Evolutionary conservation across 2,113 vertebrate species (phyloP).

Genomic region (Riparia riparia): DNA sequence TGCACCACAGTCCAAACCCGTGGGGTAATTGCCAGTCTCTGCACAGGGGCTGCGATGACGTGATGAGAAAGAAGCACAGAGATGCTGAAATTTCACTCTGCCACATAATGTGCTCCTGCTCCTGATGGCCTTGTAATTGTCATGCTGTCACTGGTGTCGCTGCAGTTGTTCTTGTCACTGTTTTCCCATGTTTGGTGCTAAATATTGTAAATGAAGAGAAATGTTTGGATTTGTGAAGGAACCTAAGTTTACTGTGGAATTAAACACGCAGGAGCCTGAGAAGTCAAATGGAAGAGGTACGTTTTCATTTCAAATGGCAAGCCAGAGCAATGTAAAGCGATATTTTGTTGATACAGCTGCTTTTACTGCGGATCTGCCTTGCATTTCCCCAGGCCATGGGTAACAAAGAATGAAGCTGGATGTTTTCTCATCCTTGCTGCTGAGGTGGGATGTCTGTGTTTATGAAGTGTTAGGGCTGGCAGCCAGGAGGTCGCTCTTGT

Average conservation of each 20-base stretch:
- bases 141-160: neutral
- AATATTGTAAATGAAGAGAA: neutral
- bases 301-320: neutral
- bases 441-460: neutral
- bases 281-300: neutral
- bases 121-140: neutral
- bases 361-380: neutral
- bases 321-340: rapidly evolving
- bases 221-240: neutral
- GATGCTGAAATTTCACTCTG: conserved; percentile 15
- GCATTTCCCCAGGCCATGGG: neutral
- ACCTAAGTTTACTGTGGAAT: neutral
- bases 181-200: neutral
- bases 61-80: neutral
- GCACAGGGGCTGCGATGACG: neutral
- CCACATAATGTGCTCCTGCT: neutral
- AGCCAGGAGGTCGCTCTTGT: neutral
- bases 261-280: neutral
- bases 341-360: neutral
- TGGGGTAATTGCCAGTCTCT: neutral
- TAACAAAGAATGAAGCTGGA: neutral
- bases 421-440: neutral
- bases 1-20: neutral
- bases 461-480: rapidly evolving
- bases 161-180: neutral